A percentile compares a stretch with the other conserved stretches of the same genome.
These are phyloP conservation scores for Andrena trimmerana DNA, from an alignment of 2,888 invertebrate genomes.

Conservation along the genomic window DNA sequence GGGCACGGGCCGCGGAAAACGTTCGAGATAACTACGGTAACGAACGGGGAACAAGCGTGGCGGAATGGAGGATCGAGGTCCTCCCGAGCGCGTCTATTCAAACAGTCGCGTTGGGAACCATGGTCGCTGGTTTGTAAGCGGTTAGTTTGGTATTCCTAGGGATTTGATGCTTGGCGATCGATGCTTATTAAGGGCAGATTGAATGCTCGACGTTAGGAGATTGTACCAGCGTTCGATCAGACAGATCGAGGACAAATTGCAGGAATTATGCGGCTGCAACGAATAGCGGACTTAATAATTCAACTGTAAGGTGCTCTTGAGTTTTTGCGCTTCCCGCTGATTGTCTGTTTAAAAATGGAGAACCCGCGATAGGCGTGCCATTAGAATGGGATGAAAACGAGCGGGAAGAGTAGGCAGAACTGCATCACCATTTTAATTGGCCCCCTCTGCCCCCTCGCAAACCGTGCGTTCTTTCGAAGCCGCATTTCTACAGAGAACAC, in stretches of 20 bases:
- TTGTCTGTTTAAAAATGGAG: background rate
- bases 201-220: background rate
- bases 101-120: too few relatives aligned
- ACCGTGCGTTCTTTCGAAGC: slow-evolving; percentile 49
- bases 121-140: background rate
- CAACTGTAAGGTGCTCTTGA: background rate
- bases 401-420: slow-evolving; percentile 32
- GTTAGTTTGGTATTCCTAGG: background rate
- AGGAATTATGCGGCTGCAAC: slow-evolving; percentile 6
- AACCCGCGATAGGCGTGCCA: slow-evolving; percentile 2
- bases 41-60: background rate
- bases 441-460: slow-evolving; percentile 25
- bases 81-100: background rate
- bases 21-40: background rate
- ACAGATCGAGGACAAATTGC: slow-evolving; percentile 8
- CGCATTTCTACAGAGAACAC: slow-evolving; percentile 59
- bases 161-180: background rate
- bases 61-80: background rate
- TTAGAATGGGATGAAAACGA: slow-evolving; percentile 44
- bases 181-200: background rate
- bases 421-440: slow-evolving; percentile 69
- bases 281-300: background rate
- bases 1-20: background rate
- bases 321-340: background rate
- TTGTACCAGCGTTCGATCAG: background rate